These are phyloP conservation scores for Diarsia brunnea DNA, from an alignment of 2,888 invertebrate species.

Conservation along the genomic window DNA sequence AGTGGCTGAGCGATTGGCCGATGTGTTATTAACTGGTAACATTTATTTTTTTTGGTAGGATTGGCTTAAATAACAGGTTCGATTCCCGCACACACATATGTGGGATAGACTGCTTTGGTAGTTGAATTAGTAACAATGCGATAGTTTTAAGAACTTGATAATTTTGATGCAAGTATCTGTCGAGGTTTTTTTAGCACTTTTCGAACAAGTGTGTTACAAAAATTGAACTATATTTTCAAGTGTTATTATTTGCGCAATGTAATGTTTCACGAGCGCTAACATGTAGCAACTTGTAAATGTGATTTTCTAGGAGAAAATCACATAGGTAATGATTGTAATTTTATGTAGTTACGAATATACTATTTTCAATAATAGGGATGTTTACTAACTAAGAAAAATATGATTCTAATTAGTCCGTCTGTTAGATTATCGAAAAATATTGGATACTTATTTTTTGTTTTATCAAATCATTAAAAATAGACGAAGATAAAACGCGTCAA, in stretches of 20 bases:
- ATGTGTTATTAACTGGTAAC: slow-evolving; percentile 33
- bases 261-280: too few species aligned
- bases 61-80: slow-evolving; percentile 14
- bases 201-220: neutral
- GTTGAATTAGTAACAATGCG: neutral
- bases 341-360: too few species aligned
- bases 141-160: neutral
- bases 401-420: too few species aligned
- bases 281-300: too few species aligned
- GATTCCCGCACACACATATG: slow-evolving; percentile 22
- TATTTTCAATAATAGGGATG: too few species aligned
- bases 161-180: neutral
- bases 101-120: slow-evolving; percentile 11
- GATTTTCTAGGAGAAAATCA: too few species aligned
- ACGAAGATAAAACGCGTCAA: too few species aligned
- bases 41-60: slow-evolving; percentile 16
- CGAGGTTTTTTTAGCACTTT: neutral
- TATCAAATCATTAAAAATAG: too few species aligned
- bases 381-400: too few species aligned
- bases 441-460: too few species aligned
- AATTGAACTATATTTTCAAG: neutral
- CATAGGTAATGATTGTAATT: too few species aligned
- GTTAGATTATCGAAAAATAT: too few species aligned
- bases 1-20: slow-evolving; percentile 29
- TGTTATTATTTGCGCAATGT: neutral